Percentiles rank a stretch among this genome's conserved stretches.
These are phyloP conservation scores for Bhutanitis thaidina DNA, from an alignment of 2,888 invertebrate species.

Conservation along the genomic window DNA sequence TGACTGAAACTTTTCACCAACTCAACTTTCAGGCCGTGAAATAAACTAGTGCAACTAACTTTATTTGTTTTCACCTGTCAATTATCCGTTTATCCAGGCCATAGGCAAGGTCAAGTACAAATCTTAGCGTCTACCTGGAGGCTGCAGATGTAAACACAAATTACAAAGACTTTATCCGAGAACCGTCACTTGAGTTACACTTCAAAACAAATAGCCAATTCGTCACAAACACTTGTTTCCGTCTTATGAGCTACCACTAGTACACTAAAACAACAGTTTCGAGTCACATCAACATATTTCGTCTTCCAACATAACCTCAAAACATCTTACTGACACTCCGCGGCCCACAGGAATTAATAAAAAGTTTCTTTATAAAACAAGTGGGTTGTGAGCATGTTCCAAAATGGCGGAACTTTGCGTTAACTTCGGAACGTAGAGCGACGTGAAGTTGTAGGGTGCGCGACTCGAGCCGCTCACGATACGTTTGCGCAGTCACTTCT, in stretches of 20 bases:
- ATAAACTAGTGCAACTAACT: conserved; percentile 61
- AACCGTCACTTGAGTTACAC: conserved; percentile 66
- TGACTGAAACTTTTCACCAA: conserved; percentile 63
- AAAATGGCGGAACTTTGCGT: conserved; percentile 81
- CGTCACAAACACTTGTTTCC: conserved; percentile 56
- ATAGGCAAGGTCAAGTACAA: conserved; percentile 55
- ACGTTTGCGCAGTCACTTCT: conserved; percentile 59
- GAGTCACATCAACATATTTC: conserved; percentile 63
- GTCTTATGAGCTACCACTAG: conserved; percentile 40
- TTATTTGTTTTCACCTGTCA: conserved; percentile 55
- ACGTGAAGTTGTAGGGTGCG: conserved; percentile 79
- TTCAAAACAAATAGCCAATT: conserved; percentile 72
- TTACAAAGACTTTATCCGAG: conserved; percentile 65
- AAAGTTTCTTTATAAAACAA: conserved; percentile 82
- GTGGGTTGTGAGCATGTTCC: conserved; percentile 81
- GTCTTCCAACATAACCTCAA: conserved; percentile 74
- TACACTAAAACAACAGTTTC: conserved; percentile 47
- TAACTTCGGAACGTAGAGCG: conserved; percentile 80
- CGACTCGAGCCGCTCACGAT: conserved; percentile 55
- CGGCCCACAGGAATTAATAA: conserved; percentile 81
- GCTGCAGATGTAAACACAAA: conserved; percentile 74
- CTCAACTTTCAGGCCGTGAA: conserved; percentile 57
- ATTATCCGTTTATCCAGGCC: conserved; percentile 42
- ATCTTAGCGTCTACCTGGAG: conserved; percentile 52
- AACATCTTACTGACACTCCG: conserved; percentile 80